Base-by-base conservation (phyloP, 2,113 vertebrate genomes). In the Silurus meridionalis region DNA sequence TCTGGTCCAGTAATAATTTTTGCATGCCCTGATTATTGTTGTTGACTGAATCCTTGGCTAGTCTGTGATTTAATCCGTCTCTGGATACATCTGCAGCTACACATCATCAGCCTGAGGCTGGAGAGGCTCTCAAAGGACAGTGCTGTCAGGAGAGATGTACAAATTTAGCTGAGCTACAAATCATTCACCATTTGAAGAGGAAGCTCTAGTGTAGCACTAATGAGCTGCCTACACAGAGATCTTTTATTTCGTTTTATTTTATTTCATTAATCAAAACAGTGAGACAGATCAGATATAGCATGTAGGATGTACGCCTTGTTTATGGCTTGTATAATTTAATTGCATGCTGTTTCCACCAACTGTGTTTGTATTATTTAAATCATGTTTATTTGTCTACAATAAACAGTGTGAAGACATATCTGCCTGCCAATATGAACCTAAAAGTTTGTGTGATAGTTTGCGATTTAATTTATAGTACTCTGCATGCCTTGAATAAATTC, bases 111-210 rank as follows among this genome's bases (percentile, higher is more conserved):
- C 37, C 55, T 79, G 25, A 58, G 55, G 53, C 55, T 28, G 55
- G 25, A 58, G 75, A 79, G 53, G 25, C 55, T 79, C 15, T 57
- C 15, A 79, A 79, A 77, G 23, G 48, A 75, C 21, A 75, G 1
- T 52, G 48, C 13, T 75, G 72, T 75, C 72, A 75, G 72, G 71
- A 75, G 72, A 52, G 21, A 52, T 6, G 72, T 75, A 8, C 48
- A 55, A n/a, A 53, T 55, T 53, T 55, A 55, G 23, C 52, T 55
- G 52, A 77, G 50, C 23, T 25, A 14, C 74, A 50, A 17, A 74
- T 74, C 8, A 77, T 77, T 77, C 52, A 58, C 19, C 77, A 28
- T 79, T 79, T 79, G 53, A 57, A 57, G 53, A 58, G 55, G 55
- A 58, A 58, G 53, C 15, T 58, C 55, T 78, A 78, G n/a, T 8